These are phyloP conservation scores for Poeciliopsis occidentalis DNA, from an alignment of 2,113 vertebrate genomes.

Conservation along the genomic window DNA sequence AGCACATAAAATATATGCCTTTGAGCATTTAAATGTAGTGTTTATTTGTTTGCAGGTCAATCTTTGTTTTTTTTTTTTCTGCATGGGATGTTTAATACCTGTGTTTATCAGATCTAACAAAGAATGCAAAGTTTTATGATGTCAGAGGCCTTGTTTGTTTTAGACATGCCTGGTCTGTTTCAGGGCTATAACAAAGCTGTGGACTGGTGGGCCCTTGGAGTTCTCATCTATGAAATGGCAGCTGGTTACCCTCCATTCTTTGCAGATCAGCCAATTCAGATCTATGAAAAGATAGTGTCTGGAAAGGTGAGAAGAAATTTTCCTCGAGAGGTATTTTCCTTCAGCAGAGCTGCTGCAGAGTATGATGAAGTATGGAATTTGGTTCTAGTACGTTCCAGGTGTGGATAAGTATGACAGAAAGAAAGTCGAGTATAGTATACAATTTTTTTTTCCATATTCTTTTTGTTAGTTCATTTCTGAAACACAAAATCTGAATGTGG, in stretches of 20 bases:
- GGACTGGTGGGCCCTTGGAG: constrained; percentile 98
- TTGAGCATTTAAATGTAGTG: no score
- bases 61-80: not conserved
- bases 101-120: not conserved
- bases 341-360: not conserved
- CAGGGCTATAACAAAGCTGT: constrained; percentile 99
- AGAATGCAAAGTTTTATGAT: not conserved
- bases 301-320: constrained; percentile 86
- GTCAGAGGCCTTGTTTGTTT: not conserved
- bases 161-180: not conserved
- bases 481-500: no score
- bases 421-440: not conserved
- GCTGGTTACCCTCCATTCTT: constrained; percentile 99
- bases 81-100: not conserved
- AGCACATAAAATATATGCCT: no score
- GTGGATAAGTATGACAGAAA: not conserved
- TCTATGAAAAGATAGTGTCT: constrained; percentile 99
- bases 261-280: constrained; percentile 98
- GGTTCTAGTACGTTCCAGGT: not conserved
- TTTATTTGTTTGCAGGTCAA: not conserved
- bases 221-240: constrained; percentile 99
- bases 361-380: not conserved
- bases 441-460: not conserved
- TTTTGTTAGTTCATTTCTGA: no score
- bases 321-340: not conserved